phyloP scores from a whole-genome alignment of 2,888 invertebrate species.

The Allacma fusca region DNA sequence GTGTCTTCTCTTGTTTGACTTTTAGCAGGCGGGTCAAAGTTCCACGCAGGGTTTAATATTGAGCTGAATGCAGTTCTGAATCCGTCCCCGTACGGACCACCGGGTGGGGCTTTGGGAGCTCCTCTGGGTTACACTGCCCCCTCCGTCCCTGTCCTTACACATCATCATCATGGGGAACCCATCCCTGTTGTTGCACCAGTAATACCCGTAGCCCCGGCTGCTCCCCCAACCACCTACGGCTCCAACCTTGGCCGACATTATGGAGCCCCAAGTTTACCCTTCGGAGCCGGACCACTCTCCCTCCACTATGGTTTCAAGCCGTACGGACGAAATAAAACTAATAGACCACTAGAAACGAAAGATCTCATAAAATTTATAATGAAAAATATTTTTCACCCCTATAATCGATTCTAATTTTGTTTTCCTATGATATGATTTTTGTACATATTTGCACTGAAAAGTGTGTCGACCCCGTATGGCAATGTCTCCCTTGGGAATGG shows the following conservation, averaged over 20 bases:
- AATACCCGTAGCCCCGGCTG: neutral
- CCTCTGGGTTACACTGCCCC: conserved; percentile 22
- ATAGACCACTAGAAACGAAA: neutral
- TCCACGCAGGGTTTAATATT: neutral
- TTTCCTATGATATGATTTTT: conserved; percentile 22
- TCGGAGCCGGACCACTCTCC: conserved; percentile 46
- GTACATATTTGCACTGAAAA: conserved; percentile 13
- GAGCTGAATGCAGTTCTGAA: conserved; percentile 9
- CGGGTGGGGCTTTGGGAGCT: conserved; percentile 13
- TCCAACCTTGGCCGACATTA: conserved; percentile 29
- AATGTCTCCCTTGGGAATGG: conserved; percentile 21
- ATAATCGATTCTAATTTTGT: conserved; percentile 23
- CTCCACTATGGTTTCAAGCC: conserved; percentile 53
- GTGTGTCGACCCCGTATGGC: conserved; percentile 39
- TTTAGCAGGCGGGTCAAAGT: conserved; percentile 19
- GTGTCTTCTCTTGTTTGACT: conserved; percentile 22
- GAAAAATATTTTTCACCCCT: conserved; percentile 31
- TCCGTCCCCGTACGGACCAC: conserved; percentile 34
- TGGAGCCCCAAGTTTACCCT: conserved; percentile 38
- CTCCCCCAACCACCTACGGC: conserved; percentile 18
- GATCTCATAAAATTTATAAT: conserved; percentile 28
- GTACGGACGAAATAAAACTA: conserved; percentile 27
- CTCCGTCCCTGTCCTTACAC: neutral
- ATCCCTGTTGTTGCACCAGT: neutral
- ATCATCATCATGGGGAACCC: conserved; percentile 1